These are phyloP conservation scores for Helicoverpa armigera DNA, from an alignment of 1,140 invertebrate genomes.

Conservation along the genomic window DNA sequence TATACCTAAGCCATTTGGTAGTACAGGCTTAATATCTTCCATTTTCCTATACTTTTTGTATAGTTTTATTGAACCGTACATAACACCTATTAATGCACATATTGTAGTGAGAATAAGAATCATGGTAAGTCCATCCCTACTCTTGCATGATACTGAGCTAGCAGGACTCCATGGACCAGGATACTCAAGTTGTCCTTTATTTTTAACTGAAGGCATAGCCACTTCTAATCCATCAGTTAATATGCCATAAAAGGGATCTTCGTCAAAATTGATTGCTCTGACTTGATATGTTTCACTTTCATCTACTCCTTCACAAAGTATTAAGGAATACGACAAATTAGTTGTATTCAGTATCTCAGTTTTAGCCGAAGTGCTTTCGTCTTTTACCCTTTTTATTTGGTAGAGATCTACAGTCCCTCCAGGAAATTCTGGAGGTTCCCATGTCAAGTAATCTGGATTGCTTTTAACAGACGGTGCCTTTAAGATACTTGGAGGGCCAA, in stretches of 20 bases:
- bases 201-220: constrained; percentile 53
- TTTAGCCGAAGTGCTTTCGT: constrained; percentile 61
- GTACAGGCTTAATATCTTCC: constrained; percentile 83
- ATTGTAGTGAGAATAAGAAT: constrained; percentile 72
- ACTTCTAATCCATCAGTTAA: constrained; percentile 65
- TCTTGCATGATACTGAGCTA: constrained; percentile 68
- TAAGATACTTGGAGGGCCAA: constrained; percentile 88
- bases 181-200: constrained; percentile 62
- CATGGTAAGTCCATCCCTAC: constrained; percentile 70
- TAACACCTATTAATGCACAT: constrained; percentile 69
- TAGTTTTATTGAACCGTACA: constrained; percentile 74
- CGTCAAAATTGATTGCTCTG: constrained; percentile 82
- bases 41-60: constrained; percentile 81
- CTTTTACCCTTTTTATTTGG: constrained; percentile 83
- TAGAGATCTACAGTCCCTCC: constrained; percentile 89
- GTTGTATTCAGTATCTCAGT: constrained; percentile 78
- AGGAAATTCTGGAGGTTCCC: constrained; percentile 87
- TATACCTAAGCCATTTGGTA: constrained; percentile 77
- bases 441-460: constrained; percentile 70
- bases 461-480: constrained; percentile 81
- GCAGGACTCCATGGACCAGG: constrained; percentile 84
- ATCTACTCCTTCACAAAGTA: constrained; percentile 71
- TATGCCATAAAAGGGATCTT: constrained; percentile 75
- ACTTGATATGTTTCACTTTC: constrained; percentile 76
- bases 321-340: constrained; percentile 63